Percentiles rank a stretch among this genome's conserved stretches.
Evolutionary conservation across 1,140 invertebrate species (phyloP).

Genomic region (Ectropis grisescens): DNA sequence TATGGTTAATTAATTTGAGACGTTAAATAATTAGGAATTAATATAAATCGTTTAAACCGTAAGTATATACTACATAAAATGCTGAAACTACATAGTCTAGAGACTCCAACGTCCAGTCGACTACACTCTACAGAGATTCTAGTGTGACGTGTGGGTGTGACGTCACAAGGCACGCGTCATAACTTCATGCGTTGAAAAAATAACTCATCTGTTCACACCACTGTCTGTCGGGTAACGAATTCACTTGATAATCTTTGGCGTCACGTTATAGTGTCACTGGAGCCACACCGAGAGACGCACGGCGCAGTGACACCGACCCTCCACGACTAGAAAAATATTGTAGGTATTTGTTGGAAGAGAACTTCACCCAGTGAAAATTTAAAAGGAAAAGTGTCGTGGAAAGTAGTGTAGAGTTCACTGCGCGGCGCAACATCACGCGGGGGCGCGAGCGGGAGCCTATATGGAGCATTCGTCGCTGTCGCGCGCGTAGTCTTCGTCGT

Average conservation of each 20-base stretch:
- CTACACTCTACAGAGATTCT: conserved; percentile 43
- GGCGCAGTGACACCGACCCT: too few species aligned
- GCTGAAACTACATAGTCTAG: conserved; percentile 28
- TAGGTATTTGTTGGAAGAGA: too few species aligned
- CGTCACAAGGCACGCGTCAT: conserved; percentile 57
- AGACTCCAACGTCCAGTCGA: conserved; percentile 2
- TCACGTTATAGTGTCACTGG: too few species aligned
- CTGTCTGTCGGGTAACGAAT: too few species aligned
- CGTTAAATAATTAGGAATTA: conserved; percentile 7
- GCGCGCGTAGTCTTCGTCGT: conserved; percentile 71
- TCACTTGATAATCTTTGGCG: too few species aligned
- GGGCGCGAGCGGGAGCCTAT: too few species aligned
- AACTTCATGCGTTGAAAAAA: conserved; percentile 61
- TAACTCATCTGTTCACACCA: conserved; percentile 37
- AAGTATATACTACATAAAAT: conserved; percentile 45
- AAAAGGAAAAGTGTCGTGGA: too few species aligned
- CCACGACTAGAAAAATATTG: too few species aligned
- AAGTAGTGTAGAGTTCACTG: conserved; percentile 7
- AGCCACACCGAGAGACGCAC: too few species aligned
- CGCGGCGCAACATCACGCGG: conserved; percentile 7
- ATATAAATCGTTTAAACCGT: too few species aligned
- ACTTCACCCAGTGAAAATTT: too few species aligned
- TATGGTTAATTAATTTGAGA: conserved; percentile 29
- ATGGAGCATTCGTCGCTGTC: conserved; percentile 74
- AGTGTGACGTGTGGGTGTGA: too few species aligned